phyloP scores from a whole-genome alignment of 2,888 invertebrate species.

The Tipula unca region DNA sequence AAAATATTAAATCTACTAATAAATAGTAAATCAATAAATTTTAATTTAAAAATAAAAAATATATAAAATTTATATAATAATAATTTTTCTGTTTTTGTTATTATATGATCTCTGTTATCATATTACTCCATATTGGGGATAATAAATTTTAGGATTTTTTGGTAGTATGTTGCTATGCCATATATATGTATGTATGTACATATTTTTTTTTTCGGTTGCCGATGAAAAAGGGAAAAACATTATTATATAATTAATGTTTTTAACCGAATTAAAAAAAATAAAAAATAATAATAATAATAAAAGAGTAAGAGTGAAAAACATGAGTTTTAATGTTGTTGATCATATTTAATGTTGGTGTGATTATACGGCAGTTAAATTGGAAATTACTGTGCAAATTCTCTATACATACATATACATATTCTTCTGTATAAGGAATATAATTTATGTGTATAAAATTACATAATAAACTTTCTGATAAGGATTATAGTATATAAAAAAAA shows the following conservation, averaged over 20 bases:
- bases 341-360: neutral
- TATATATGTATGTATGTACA: neutral
- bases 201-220: neutral
- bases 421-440: neutral
- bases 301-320: slow-evolving; percentile 14
- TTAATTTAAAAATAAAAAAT: neutral
- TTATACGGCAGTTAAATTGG: neutral
- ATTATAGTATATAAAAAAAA: neutral
- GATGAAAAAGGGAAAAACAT: neutral
- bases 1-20: slow-evolving; percentile 4
- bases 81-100: slow-evolving; percentile 4
- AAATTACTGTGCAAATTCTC: neutral
- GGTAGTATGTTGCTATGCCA: neutral
- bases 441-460: neutral
- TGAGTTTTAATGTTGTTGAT: slow-evolving; percentile 1
- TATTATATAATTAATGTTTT: slow-evolving; percentile 14
- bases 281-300: neutral
- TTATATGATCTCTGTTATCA: slow-evolving; percentile 22
- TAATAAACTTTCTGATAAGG: neutral
- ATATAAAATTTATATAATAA: neutral
- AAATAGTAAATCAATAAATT: slow-evolving; percentile 8
- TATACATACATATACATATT: neutral
- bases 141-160: slow-evolving; percentile 19
- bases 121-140: slow-evolving; percentile 23
- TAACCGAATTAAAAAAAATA: slow-evolving; percentile 1